Evolutionary conservation across 2,113 vertebrate species (phyloP), one percentile per base, ranked within the genome.

Genomic region (Sigmodon hispidus): DNA sequence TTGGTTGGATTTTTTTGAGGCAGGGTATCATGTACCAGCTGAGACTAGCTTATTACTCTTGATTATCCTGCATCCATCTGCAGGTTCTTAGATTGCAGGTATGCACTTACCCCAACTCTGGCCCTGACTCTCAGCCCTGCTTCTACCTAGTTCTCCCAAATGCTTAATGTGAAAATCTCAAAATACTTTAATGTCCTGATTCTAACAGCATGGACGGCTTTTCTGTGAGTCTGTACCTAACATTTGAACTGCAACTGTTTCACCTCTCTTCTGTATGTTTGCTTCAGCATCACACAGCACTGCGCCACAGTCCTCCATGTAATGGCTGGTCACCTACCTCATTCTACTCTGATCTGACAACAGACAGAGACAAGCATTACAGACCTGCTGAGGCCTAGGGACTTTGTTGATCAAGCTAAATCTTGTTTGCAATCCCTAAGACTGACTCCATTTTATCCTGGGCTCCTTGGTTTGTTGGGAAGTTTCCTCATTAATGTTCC

Each of bases 271-370:
- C 57, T 59, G 4, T 70, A 70, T 31, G 17, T 45, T 85, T 22
- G 55, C 1, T 31, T 69, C 61, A 70, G 34, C 15, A 76, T 67
- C 21, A 70, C 6, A 12, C 24, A 43, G 34, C 2, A 15, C 17
- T 24, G 36, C 13, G 55, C 29, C 12, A 13, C 0, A 0, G 67
- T 48, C 36, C 36, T 17, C 16, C 0, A 1, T 16, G 22, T 10
- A 45, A 52, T 24, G n/a, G 43, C 13, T 16, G 34, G 63, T 55
- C 29, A 31, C 63, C 16, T 1, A 43, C 1, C 12, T 31, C 43
- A 4, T 52, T 57, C 86, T 7, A 5, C 83, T 80, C 6, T 22
- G 4, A 36, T 61, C 79, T 87, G 63, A 79, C n/a, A 63, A 48
- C 13, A 24, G 21, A 59, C 34, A 40, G n/a, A 3, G 11, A 40